Evolutionary conservation across 2,797 vertebrate genomes (phyloP).

Genomic region (Sebastes itinus): DNA sequence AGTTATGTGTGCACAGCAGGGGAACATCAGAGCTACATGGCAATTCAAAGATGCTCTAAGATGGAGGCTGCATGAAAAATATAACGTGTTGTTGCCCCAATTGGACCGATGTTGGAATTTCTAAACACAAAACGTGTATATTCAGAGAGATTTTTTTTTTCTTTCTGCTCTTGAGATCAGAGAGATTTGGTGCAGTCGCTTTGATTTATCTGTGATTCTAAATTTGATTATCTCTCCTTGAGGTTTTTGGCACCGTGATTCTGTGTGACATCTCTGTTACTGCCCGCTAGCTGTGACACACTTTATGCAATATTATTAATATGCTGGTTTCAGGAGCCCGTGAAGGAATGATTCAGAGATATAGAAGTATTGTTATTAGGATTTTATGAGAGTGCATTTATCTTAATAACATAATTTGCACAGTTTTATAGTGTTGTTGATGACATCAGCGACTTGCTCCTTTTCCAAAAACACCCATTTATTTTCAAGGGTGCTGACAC

Average conservation of each 20-base stretch:
- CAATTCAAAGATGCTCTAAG: constrained; percentile 47
- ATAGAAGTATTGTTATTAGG: not conserved
- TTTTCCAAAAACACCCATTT: constrained; percentile 3
- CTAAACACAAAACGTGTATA: constrained; percentile 13
- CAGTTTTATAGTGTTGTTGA: not conserved
- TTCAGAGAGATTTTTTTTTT: not conserved
- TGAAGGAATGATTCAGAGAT: constrained; percentile 14
- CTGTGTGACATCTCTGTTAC: constrained; percentile 32
- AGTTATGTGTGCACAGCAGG: constrained; percentile 47
- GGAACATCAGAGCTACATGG: constrained; percentile 37
- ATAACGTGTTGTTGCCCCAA: constrained; percentile 5
- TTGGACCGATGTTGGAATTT: constrained; percentile 45
- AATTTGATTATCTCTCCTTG: constrained; percentile 34
- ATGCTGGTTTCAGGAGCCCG: constrained; percentile 23
- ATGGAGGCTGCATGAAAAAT: constrained; percentile 41
- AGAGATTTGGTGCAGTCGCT: constrained; percentile 28
- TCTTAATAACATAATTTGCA: not conserved
- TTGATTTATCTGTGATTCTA: constrained; percentile 29
- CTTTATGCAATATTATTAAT: constrained; percentile 28
- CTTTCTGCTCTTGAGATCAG: constrained; percentile 9
- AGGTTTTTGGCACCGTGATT: constrained; percentile 40
- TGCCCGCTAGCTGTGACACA: constrained; percentile 21
- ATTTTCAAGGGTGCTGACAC: constrained; percentile 19
- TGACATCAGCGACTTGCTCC: not conserved
- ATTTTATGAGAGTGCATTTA: not conserved